Evolutionary conservation across 2,113 vertebrate genomes (phyloP), one percentile per base, ranked within the genome.

Genomic region (Protobothrops flavoviridis): DNA sequence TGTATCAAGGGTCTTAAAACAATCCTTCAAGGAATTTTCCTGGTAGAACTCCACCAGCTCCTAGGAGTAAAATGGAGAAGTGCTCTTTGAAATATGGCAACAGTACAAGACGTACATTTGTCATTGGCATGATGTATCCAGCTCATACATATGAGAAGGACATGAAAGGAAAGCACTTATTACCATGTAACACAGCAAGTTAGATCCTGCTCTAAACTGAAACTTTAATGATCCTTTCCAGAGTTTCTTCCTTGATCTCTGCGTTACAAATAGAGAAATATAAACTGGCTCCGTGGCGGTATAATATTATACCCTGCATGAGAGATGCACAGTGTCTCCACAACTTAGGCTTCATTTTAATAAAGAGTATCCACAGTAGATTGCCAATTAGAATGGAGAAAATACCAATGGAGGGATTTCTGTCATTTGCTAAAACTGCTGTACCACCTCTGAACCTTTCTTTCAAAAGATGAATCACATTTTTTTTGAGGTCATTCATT

Each of bases 41-140:
- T 98, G 98, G 96, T 99, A 99, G 97, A 98, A 99, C 52, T 98
- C 96, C 94, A 99, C 98, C 96, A 99, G 93, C 53, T 99, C 99
- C 99, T 99, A 88, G 5, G 8, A 92, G 15, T 6, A 90, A 64
- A 33, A 87, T 20, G 29, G 4, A 48, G 15, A 89, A 55, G 48
- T 8, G 11, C 4, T 87, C 87, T 12, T 52, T 87, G 45, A 88
- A n/a, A 39, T 0, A 64, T 43, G 23, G 0, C 0, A 85, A 3
- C 50, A 26, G 29, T 17, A 20, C 17, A 33, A 69, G 52, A 15
- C 0, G 10, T 13, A 59, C 9, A 23, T 26, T 59, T 88, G 48
- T 88, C 12, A 9, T 29, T 88, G n/a, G 50, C 24, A 53, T 29
- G 45, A 53, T 52, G 45, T 20, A 39, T 26, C 61, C 20, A 74